Evolutionary conservation across 2,113 vertebrate species (phyloP).

Genomic region (Lepus europaeus): DNA sequence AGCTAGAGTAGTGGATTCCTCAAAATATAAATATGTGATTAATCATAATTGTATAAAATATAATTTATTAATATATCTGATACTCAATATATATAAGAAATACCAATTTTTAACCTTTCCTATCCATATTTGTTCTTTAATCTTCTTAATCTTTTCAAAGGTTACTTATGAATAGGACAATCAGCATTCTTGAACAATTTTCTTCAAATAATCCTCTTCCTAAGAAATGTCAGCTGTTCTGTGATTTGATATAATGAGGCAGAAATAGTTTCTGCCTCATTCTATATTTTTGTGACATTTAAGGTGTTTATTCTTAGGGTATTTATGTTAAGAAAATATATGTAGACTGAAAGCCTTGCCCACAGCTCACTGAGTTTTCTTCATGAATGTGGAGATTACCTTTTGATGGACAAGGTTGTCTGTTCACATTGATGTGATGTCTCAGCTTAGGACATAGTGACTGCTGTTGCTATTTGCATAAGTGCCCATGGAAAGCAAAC

Average conservation of each 20-base stretch:
- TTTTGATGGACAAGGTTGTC: conserved; percentile 64
- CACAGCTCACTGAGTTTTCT: conserved; percentile 44
- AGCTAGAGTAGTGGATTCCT: not conserved
- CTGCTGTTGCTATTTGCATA: conserved; percentile 20
- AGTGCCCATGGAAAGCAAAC: conserved; percentile 56
- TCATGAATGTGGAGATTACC: conserved; percentile 63
- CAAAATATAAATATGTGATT: conserved; percentile 23
- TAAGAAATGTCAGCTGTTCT: conserved; percentile 67
- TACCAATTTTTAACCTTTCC: conserved; percentile 23
- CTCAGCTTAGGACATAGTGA: not conserved
- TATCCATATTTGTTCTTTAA: conserved; percentile 33
- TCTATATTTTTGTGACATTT: conserved; percentile 60
- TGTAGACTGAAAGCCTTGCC: not conserved
- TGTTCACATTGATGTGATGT: conserved; percentile 40
- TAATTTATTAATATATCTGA: conserved; percentile 11
- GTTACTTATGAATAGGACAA: conserved; percentile 60
- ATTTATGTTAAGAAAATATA: conserved; percentile 46
- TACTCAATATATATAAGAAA: conserved; percentile 20
- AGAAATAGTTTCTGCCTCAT: conserved; percentile 3
- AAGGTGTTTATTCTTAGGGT: conserved; percentile 47
- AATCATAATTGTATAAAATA: not conserved
- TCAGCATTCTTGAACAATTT: conserved; percentile 60
- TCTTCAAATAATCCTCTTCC: conserved; percentile 69
- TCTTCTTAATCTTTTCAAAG: conserved; percentile 67
- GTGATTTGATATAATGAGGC: conserved; percentile 59